These are phyloP conservation scores for Pitta sordida DNA, from an alignment of 2,113 vertebrate genomes.

Conservation along the genomic window DNA sequence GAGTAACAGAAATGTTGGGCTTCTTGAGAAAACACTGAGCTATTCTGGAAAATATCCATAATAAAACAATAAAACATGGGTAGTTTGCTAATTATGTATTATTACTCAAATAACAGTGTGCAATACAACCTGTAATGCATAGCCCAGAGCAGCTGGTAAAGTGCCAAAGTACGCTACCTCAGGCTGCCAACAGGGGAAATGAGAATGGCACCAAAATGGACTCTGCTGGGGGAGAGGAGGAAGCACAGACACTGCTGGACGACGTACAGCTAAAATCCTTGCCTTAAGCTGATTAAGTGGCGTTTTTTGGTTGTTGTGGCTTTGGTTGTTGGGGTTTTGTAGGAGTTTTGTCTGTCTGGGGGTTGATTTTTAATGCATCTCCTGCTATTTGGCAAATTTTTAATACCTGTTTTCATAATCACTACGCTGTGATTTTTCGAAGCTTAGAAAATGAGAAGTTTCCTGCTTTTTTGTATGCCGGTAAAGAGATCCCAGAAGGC, in stretches of 20 bases:
- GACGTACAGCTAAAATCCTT: background rate
- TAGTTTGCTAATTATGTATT: background rate
- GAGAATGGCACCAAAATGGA: background rate
- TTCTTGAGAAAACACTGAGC: background rate
- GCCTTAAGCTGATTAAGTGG: background rate
- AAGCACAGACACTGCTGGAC: background rate
- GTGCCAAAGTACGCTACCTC: background rate
- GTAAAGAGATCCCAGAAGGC: background rate
- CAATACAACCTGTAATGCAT: background rate
- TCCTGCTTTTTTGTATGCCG: background rate
- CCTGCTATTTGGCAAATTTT: background rate
- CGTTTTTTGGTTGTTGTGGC: background rate
- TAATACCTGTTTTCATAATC: background rate
- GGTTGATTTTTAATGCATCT: background rate
- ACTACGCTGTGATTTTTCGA: background rate
- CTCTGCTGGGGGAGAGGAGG: background rate
- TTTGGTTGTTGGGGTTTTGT: background rate
- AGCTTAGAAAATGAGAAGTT: background rate
- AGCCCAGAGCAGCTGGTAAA: background rate
- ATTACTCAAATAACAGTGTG: background rate
- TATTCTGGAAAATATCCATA: background rate
- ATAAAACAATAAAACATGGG: background rate
- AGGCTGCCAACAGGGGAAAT: background rate
- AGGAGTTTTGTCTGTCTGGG: background rate
- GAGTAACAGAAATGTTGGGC: background rate